Evolutionary conservation across 1,140 invertebrate genomes (phyloP), one percentile per base, ranked within the genome.

Genomic region (Phenacoccus solenopsis): DNA sequence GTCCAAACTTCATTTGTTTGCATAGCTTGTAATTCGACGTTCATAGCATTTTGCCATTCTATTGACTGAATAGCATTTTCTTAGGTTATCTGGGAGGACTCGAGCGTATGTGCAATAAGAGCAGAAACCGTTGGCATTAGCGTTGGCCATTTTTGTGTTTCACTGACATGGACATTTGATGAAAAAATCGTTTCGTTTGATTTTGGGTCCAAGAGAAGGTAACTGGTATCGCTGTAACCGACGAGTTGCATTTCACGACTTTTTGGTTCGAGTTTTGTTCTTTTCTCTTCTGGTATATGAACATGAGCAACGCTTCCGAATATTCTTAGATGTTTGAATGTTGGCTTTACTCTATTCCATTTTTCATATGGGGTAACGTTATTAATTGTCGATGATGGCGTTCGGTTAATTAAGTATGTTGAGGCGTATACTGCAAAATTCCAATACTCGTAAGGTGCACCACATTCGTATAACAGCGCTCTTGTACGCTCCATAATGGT

Each of bases 271-370:
- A 74, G 74, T 69, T 77, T 78, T 16, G 70, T 69, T 57, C 76
- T 28, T 13, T 76, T 75, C 69, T 76, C 70, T 9, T 76, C 72
- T 12, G 79, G 79, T 25, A 80, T 72, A 21, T 76, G 75, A 0
- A 72, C 71, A 70, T 73, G 78, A 1, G 76, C 76, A 24, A 22
- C 49, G 28, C 74, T 73, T 28, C 77, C 77, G 74, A 80, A 79
- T 28, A 75, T 70, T 30, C 73, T 4, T 9, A 49, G 2, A 9
- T n/a, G 38, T 2, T 10, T 9, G 3, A 49, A 16, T 3, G 13
- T n/a, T n/a, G 38, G 38, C 20, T 9, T n/a, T 49, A 10, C 2
- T 16, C 20, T 49, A 49, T n/a, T 9, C 38, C 38, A 49, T 16
- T 9, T 9, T n/a, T 49, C 38, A 49, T 49, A 49, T n/a, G 38